phyloP scores from a whole-genome alignment of 1,140 invertebrate species.

The Drosophila ironensis region DNA sequence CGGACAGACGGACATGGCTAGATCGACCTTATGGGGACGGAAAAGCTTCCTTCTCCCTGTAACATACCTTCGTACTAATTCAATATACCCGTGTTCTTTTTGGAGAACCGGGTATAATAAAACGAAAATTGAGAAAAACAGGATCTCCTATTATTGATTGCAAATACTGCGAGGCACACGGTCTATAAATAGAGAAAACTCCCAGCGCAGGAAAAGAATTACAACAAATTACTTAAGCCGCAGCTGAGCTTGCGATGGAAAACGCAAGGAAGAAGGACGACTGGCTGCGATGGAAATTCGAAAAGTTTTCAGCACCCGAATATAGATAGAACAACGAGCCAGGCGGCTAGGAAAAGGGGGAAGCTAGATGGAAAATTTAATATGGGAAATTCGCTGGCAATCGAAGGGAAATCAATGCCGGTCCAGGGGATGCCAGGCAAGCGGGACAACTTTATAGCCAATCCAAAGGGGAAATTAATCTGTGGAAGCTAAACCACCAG shows the following conservation, averaged over 20 bases:
- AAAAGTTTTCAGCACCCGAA: conserved; percentile 3
- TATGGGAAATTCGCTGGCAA: conserved; percentile 9
- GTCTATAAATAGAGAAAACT: background rate
- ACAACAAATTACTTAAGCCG: conserved; percentile 27
- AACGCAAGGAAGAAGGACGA: background rate
- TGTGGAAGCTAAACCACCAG: background rate
- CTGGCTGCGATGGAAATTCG: background rate
- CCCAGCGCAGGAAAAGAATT: too few relatives aligned
- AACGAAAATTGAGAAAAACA: too few relatives aligned
- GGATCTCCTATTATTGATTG: too few relatives aligned
- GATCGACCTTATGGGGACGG: too few relatives aligned
- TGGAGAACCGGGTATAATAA: too few relatives aligned
- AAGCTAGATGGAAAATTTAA: conserved; percentile 25
- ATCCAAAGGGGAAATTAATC: conserved; percentile 22
- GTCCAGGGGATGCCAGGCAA: background rate
- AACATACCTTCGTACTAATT: too few relatives aligned
- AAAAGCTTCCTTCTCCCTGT: too few relatives aligned
- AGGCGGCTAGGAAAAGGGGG: background rate
- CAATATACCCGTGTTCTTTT: too few relatives aligned
- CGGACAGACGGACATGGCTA: too few relatives aligned
- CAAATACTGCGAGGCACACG: too few relatives aligned
- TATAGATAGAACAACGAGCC: conserved; percentile 4
- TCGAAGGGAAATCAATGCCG: conserved; percentile 16
- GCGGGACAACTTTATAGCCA: conserved; percentile 12
- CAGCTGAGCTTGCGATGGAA: conserved; percentile 3